A percentile compares a stretch with the other conserved stretches of the same genome.
phyloP scores from a whole-genome alignment of 1,140 invertebrate species.

The Drosophila rhopaloa region DNA sequence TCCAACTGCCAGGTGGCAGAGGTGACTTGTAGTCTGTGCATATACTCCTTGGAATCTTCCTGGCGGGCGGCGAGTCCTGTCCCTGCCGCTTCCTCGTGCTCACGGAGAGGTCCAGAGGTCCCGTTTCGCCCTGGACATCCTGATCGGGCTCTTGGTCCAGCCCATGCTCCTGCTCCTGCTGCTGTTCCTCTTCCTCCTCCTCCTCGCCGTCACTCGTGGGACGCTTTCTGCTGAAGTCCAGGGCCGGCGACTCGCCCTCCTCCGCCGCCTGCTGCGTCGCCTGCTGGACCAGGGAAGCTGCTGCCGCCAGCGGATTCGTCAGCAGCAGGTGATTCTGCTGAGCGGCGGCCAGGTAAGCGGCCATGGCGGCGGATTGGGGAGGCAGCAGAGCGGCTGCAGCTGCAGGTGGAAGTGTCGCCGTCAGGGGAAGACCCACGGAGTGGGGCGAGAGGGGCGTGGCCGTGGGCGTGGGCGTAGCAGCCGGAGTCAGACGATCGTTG shows the following conservation, averaged over 20 bases:
- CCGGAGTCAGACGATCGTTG: conserved; percentile 86
- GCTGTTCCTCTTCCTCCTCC: conserved; percentile 38
- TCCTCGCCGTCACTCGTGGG: conserved; percentile 51
- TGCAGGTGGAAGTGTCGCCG: conserved; percentile 85
- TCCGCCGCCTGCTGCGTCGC: conserved; percentile 86
- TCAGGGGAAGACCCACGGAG: conserved; percentile 85
- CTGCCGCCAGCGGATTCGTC: conserved; percentile 89
- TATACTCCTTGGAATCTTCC: conserved; percentile 87
- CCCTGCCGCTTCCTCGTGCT: conserved; percentile 88
- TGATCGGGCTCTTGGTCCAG: conserved; percentile 16
- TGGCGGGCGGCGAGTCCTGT: conserved; percentile 85
- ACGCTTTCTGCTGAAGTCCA: conserved; percentile 91
- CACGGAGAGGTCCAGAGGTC: conserved; percentile 92
- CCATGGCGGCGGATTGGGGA: conserved; percentile 91
- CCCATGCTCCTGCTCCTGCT: conserved; percentile 51
- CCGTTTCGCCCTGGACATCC: conserved; percentile 86
- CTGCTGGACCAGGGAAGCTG: conserved; percentile 83
- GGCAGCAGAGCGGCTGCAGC: conserved; percentile 88
- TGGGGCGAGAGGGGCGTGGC: conserved; percentile 84
- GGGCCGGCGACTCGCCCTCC: conserved; percentile 86
- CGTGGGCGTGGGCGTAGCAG: conserved; percentile 85
- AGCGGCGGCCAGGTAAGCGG: conserved; percentile 89
- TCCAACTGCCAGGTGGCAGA: conserved; percentile 89
- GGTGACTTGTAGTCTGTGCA: conserved; percentile 85
- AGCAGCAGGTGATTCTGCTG: conserved; percentile 91